phyloP scores from a whole-genome alignment of 2,888 invertebrate genomes.

The Melanotus villosus region DNA sequence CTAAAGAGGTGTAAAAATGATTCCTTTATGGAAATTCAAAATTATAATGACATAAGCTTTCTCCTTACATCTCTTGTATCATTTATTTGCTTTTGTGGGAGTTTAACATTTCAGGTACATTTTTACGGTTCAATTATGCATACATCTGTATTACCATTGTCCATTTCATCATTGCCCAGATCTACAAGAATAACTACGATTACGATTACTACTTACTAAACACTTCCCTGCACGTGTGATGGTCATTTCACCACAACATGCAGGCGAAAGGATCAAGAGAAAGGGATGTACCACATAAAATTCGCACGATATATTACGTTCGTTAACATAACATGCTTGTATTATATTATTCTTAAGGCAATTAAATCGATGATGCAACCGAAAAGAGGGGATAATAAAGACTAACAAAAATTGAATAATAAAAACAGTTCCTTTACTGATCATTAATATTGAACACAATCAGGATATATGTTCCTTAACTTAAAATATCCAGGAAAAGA shows the following conservation, averaged over 20 bases:
- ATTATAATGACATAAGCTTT: conserved; percentile 7
- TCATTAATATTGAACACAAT: background rate
- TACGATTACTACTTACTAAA: conserved; percentile 1
- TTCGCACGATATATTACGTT: conserved; percentile 32
- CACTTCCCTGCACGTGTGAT: conserved; percentile 19
- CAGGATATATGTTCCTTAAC: no score
- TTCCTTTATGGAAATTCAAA: background rate
- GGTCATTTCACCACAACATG: conserved; percentile 3
- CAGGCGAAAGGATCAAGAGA: conserved; percentile 27
- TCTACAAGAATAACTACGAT: background rate
- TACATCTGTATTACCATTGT: conserved; percentile 6
- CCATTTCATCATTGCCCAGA: conserved; percentile 4
- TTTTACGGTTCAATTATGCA: background rate
- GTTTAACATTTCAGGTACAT: conserved; percentile 8
- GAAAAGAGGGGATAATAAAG: background rate
- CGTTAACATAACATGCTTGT: background rate
- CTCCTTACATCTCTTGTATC: background rate
- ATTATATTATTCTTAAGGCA: conserved; percentile 18
- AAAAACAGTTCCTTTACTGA: background rate
- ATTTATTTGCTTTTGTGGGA: conserved; percentile 3
- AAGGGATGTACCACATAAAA: conserved; percentile 33
- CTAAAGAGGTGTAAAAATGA: conserved; percentile 13
- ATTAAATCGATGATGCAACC: conserved; percentile 24
- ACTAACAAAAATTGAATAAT: background rate
- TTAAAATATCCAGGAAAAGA: no score